These are phyloP conservation scores for Lepisosteus oculatus DNA, from an alignment of 2,113 vertebrate genomes.

Conservation along the genomic window DNA sequence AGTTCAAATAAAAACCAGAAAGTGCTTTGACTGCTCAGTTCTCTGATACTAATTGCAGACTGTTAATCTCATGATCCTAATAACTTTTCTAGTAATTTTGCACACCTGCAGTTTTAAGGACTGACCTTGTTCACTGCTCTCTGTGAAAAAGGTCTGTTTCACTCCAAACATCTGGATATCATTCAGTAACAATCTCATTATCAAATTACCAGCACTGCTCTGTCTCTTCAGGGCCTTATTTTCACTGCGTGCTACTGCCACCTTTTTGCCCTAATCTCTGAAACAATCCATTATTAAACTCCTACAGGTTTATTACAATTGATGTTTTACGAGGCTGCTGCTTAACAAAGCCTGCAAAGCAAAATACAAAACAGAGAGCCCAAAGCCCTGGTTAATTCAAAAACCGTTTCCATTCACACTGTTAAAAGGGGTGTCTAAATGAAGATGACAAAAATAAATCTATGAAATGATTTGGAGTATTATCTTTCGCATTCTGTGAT, in stretches of 20 bases:
- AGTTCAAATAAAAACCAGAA: not conserved
- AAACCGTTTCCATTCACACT: no score
- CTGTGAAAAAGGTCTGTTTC: constrained; percentile 9
- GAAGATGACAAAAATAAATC: no score
- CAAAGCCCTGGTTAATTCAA: not conserved
- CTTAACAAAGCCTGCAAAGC: not conserved
- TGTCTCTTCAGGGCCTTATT: constrained; percentile 8
- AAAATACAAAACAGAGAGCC: not conserved
- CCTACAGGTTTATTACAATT: not conserved
- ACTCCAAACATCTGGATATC: constrained; percentile 43
- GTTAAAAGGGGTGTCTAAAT: no score
- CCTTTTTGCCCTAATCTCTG: not conserved
- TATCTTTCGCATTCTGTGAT: no score
- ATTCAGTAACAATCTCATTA: constrained; percentile 45
- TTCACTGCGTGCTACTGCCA: constrained; percentile 15
- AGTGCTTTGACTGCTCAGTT: not conserved
- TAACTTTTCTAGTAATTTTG: not conserved
- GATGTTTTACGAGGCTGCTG: not conserved
- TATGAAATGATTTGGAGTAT: no score
- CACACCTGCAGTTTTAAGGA: not conserved
- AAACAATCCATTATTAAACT: constrained; percentile 4
- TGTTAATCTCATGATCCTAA: not conserved
- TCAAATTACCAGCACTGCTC: constrained; percentile 46
- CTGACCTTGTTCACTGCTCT: constrained; percentile 9
- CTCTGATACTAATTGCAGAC: not conserved